Evolutionary conservation across 1,140 invertebrate species (phyloP), one percentile per base, ranked within the genome.

Genomic region (Samia ricini): DNA sequence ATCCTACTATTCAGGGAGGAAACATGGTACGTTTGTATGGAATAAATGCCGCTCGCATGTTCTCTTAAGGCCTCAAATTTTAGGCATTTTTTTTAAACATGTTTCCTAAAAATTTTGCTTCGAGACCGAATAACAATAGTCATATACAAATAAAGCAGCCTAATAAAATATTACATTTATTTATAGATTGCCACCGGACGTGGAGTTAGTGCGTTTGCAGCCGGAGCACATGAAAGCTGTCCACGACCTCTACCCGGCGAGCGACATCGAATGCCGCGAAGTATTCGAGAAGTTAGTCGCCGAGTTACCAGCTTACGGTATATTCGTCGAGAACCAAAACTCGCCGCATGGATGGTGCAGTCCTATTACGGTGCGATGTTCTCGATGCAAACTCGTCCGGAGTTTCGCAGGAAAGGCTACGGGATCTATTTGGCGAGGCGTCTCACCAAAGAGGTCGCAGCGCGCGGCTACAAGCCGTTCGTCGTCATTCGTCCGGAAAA

Each of bases 291-390:
- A 95, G 83, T 91, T 96, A 24, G 95, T 96, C 49, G 91, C 92
- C 52, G 93, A 93, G 68, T 88, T 96, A 58, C 95, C 95, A 8
- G 95, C 95, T 12, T 94, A 95, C 75, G 95, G 95, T 10, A 94
- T 97, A 60, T 96, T 96, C 82, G 92, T 93, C 5, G 91, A 92
- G 63, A 94, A 93, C 23, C 92, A 94, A n/a, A n/a, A 67, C 82
- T 96, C 21, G 95, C 95, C 6, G 95, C 95, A 6, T 96, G 95
- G 95, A 96, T 96, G 95, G 94, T 96, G 24, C 95, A 97, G 75
- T 96, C 95, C 2, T 97, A 97, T 85, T 97, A 97, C 81, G 95
- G 95, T 20, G 95, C 95, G 49, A 96, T 97, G 95, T 96, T 96
- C 84, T 96, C 95, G n/a, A 97, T 97, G 95, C 95, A 96, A 87